These are phyloP conservation scores for Papilio dardanus DNA, from an alignment of 1,140 invertebrate species.

Conservation along the genomic window DNA sequence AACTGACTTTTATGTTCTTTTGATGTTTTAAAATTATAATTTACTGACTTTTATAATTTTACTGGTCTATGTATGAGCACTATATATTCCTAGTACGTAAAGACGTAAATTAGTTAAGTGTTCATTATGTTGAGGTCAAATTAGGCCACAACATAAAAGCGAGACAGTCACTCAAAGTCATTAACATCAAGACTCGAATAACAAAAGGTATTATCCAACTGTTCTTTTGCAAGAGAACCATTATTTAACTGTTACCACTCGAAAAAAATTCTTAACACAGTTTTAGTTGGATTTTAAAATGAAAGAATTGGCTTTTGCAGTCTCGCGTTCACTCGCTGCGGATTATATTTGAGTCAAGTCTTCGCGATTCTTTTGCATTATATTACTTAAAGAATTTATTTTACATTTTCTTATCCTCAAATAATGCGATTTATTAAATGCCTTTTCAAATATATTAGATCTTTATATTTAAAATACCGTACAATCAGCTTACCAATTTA, in stretches of 20 bases:
- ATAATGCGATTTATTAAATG: background rate
- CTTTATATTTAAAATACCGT: no score
- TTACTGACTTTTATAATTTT: no score
- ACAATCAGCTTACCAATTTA: no score
- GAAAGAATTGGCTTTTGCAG: slow-evolving; percentile 33
- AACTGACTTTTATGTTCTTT: background rate
- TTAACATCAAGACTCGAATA: slow-evolving; percentile 44
- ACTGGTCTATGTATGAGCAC: no score
- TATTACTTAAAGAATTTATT: slow-evolving; percentile 8
- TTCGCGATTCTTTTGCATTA: slow-evolving; percentile 23
- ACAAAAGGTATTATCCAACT: slow-evolving; percentile 43
- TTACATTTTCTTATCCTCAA: background rate
- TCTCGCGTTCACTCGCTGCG: background rate
- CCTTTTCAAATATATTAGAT: no score
- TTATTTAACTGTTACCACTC: slow-evolving; percentile 46
- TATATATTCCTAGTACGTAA: background rate
- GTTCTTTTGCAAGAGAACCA: slow-evolving; percentile 42
- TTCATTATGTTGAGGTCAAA: background rate
- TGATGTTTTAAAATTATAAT: no score
- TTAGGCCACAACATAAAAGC: slow-evolving; percentile 36
- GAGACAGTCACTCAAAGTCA: slow-evolving; percentile 41
- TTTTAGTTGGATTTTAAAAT: slow-evolving; percentile 36
- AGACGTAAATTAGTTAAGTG: background rate
- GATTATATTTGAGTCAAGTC: slow-evolving; percentile 1
- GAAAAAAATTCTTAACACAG: slow-evolving; percentile 41